Percentiles rank a stretch among this genome's conserved stretches.
These are phyloP conservation scores for Nesidiocoris tenuis DNA, from an alignment of 2,888 invertebrate genomes.

Conservation along the genomic window DNA sequence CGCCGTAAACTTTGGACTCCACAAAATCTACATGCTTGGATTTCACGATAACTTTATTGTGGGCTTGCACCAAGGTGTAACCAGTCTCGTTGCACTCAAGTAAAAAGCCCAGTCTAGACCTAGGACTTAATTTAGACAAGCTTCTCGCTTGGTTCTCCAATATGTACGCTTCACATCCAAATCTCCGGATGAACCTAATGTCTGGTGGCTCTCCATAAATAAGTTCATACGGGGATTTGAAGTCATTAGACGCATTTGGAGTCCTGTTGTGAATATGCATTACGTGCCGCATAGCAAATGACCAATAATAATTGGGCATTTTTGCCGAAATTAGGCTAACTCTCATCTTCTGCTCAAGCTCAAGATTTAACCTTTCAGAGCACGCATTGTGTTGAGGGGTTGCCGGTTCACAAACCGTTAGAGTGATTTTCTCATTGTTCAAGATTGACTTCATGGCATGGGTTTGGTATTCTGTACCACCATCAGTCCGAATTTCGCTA, in stretches of 20 bases:
- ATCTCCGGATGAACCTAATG: not conserved
- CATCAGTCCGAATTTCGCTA: not conserved
- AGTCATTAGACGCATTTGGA: not conserved
- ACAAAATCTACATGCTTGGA: not conserved
- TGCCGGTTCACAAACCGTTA: not conserved
- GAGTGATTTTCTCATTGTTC: not conserved
- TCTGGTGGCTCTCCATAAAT: not conserved
- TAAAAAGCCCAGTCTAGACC: not conserved
- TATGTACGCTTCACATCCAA: not conserved
- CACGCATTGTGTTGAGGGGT: not conserved
- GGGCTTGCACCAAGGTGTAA: not conserved
- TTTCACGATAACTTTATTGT: not conserved
- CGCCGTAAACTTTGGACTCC: not conserved
- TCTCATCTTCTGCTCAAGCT: not conserved
- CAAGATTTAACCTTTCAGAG: not conserved
- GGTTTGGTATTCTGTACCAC: not conserved
- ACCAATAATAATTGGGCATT: not conserved
- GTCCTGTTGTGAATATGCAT: not conserved
- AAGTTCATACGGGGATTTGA: not conserved
- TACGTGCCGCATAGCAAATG: not conserved
- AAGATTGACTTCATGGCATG: not conserved
- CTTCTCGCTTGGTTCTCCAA: not conserved
- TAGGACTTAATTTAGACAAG: not conserved
- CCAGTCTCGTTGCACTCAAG: constrained; percentile 1
- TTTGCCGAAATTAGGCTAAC: not conserved